Evolutionary conservation across 1,140 invertebrate species (phyloP), one percentile per base, ranked within the genome.

Genomic region (Caligus rogercresseyi): DNA sequence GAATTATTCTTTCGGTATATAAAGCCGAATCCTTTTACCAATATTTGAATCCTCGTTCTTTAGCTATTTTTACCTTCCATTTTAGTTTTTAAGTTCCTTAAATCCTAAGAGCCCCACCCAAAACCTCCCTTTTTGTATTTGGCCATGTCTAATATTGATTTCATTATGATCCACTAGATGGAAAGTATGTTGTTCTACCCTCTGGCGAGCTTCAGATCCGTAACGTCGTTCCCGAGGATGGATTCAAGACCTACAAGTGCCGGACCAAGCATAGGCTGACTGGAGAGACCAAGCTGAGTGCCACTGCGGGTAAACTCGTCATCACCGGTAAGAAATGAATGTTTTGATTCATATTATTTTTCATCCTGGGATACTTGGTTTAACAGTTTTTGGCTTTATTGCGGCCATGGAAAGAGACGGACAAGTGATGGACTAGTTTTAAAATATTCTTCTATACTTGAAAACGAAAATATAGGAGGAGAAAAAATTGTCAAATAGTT

Each of bases 131-230:
- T n/a, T n/a, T n/a, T n/a, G n/a, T n/a, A n/a, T n/a, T n/a, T n/a
- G n/a, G n/a, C n/a, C n/a, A n/a, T n/a, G n/a, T n/a, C n/a, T n/a
- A n/a, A n/a, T n/a, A n/a, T n/a, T n/a, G n/a, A n/a, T n/a, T n/a
- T n/a, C n/a, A n/a, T n/a, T n/a, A n/a, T n/a, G n/a, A n/a, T n/a
- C n/a, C n/a, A n/a, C 58, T 76, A 91, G 88, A 91, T 76, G 87
- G 87, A 67, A 91, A 91, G 81, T 94, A 91, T 74, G 79, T 93
- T 71, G 88, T 92, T 25, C 75, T 92, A 64, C 89, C 89, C 66
- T 90, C 87, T 69, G 89, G 89, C 65, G 89, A 93, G 77, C 78
- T 93, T 56, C 89, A 93, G 72, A 93, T 93, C 70, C 81, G 85
- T 69, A 88, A 92, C 75, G 89, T 92, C 59, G 87, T 85, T 72